Evolutionary conservation across 23 tunicate species (phyloP), one percentile per base, ranked within the genome.

Genomic region (Trididemnum nubilum): DNA sequence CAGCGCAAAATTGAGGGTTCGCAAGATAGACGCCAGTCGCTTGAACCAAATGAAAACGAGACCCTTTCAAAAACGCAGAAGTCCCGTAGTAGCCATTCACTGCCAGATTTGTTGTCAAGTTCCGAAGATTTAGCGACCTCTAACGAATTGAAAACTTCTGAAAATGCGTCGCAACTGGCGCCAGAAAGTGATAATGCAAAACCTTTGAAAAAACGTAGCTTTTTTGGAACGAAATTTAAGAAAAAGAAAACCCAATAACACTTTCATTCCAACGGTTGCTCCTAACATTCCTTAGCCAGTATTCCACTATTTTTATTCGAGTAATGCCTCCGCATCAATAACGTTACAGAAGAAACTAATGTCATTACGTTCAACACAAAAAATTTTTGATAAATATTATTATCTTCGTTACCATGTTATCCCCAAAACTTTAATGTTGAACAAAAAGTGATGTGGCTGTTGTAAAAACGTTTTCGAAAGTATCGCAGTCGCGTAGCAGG

Each of bases 11-110:
- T 5, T 67, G 74, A 31, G 12, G 22, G 74, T 31, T 12, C 22
- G 26, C 74, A 67, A 32, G 26, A 33, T 30, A 12, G 74, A 33
- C 37, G 25, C 12, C 74, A 32, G 38, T 67, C 74, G 38, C 38
- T 67, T 21, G 38, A 67, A n/a, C 74, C 74, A 7, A 31, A 9
- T 33, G 74, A 33, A 67, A n/a, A 9, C 38, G 18, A 7, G 7
- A 37, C 2, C 12, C 22, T 67, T 7, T 30, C 38, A 12, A 12
- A 5, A 3, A 25, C 29, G 4, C 12, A 67, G 15, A 67, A 67
- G 74, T 67, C 74, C 7, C 38, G 12, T 12, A 67, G 74, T 38
- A 67, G 74, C 22, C 74, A 33, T n/a, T 67, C 74, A 4, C 74
- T 67, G 37, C 74, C 74, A 4, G 74, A 67, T n/a, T 61, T 61